Conservation (phyloP, 2,113 vertebrate genomes). For the Empidonax alnorum region DNA sequence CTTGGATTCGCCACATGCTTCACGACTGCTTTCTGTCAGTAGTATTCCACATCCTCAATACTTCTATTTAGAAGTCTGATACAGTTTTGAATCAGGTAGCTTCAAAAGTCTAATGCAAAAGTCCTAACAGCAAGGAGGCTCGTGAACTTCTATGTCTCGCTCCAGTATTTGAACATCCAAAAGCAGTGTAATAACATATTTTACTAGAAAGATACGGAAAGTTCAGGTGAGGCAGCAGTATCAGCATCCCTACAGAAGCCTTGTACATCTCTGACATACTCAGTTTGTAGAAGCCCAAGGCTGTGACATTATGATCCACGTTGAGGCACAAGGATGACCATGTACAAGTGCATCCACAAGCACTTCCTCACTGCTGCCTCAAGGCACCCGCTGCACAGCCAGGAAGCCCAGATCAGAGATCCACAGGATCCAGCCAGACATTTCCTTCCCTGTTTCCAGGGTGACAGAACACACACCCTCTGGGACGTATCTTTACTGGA, state of each 20-base stretch:
- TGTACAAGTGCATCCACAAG: neutral
- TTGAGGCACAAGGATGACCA: neutral
- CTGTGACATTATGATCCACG: neutral
- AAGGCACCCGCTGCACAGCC: neutral
- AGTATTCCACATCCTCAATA: neutral
- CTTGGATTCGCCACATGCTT: neutral
- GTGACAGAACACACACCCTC: neutral
- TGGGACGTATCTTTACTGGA: neutral
- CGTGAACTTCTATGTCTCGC: neutral
- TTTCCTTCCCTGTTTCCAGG: neutral
- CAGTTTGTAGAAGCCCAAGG: neutral
- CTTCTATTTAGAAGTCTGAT: neutral
- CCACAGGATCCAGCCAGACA: rapidly evolving
- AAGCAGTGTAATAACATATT: neutral
- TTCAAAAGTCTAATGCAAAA: neutral
- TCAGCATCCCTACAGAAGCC: neutral
- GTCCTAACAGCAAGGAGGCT: neutral
- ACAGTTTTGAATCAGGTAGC: neutral
- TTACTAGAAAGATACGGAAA: neutral
- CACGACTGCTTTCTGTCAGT: neutral
- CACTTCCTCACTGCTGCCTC: neutral
- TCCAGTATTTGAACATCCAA: neutral
- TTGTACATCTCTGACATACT: neutral
- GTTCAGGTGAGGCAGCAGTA: neutral
- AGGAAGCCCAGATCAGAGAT: rapidly evolving